phyloP scores from a whole-genome alignment of 37 sponge, comb jelly and placozoan genomes.

The Aphrocallistes beatrix region DNA sequence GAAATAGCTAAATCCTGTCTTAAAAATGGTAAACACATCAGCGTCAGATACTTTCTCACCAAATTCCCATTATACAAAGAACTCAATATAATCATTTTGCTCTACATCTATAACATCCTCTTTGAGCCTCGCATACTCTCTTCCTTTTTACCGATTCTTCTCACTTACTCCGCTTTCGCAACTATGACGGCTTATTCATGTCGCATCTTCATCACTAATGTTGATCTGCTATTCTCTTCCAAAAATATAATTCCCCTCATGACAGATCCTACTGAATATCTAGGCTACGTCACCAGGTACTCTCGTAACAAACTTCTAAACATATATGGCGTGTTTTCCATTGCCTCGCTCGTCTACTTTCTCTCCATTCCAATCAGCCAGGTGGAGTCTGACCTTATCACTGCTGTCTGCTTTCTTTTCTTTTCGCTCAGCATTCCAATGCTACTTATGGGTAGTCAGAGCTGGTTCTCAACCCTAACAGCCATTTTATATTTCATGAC shows the following conservation, averaged over 20 bases:
- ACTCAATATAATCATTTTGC: background rate
- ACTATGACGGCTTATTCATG: background rate
- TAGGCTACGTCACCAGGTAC: background rate
- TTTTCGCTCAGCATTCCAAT: background rate
- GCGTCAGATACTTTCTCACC: background rate
- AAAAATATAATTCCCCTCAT: background rate
- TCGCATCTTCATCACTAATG: background rate
- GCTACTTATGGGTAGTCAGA: background rate
- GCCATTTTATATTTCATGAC: background rate
- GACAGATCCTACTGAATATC: background rate
- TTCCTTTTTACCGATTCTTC: background rate
- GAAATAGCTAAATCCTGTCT: background rate
- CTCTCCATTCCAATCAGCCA: background rate
- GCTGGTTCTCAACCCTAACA: background rate
- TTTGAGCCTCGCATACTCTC: background rate
- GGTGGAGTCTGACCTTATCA: background rate
- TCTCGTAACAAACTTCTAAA: background rate
- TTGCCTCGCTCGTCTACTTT: background rate
- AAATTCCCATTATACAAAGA: background rate
- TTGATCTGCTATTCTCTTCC: background rate
- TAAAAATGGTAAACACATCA: background rate
- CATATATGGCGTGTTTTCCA: background rate
- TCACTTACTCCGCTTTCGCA: background rate
- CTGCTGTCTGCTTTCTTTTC: background rate
- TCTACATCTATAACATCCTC: background rate